A percentile compares a stretch with the other conserved stretches of the same genome.
phyloP scores from a whole-genome alignment of 2,797 vertebrate species.

The Helarctos malayanus region DNA sequence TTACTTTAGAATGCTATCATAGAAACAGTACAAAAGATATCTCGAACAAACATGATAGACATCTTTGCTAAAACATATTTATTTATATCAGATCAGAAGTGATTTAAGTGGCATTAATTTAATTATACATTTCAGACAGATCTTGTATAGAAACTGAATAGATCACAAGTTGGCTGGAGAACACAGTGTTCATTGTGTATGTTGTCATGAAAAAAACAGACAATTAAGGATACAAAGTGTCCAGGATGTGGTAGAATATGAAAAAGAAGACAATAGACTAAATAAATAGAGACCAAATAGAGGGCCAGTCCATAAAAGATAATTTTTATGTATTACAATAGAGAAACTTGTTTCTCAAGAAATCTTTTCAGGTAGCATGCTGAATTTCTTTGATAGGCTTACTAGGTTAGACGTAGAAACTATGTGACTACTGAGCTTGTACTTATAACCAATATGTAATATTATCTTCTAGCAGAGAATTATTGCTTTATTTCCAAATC shows the following conservation, averaged over 20 bases:
- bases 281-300: constrained; percentile 1
- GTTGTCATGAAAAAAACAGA: not conserved
- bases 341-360: not conserved
- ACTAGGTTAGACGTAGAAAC: not conserved
- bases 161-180: not conserved
- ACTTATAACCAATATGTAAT: not conserved
- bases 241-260: not conserved
- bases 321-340: not conserved
- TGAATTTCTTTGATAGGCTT: not conserved
- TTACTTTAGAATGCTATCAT: not conserved
- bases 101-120: not conserved
- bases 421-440: not conserved
- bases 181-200: not conserved
- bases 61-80: not conserved
- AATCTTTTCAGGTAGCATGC: not conserved
- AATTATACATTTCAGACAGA: not conserved
- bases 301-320: not conserved
- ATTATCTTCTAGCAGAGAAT: not conserved
- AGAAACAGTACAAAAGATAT: not conserved
- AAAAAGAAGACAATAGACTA: not conserved
- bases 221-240: not conserved
- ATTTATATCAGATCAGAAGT: not conserved
- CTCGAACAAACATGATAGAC: not conserved
- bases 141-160: not conserved
- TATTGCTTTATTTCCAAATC: not conserved